Evolutionary conservation across 2,888 invertebrate species (phyloP), one percentile per base, ranked within the genome.

Genomic region (Lacanobia oleracea): DNA sequence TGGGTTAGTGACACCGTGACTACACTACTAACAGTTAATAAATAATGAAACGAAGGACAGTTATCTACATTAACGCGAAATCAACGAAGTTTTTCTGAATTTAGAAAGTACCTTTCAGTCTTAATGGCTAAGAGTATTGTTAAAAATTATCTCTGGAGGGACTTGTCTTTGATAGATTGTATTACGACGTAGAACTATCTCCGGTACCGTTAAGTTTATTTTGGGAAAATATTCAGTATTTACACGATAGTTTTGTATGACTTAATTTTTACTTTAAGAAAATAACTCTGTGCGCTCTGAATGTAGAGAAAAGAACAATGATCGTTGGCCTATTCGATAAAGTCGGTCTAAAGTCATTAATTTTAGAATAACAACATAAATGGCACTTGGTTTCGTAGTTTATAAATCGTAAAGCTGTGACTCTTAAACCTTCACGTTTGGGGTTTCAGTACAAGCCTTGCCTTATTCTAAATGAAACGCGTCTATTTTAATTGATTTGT

Each of bases 71-170:
- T 79, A 83, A 87, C 71, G 85, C 73, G 82, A 87, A 87, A 88
- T 77, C 75, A 88, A 87, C 75, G 64, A 83, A 85, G 87, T 75
- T 85, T 84, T 83, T 87, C 81, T 88, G 86, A 91, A 87, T 92
- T 92, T 90, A 88, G 87, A 89, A 87, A 91, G 90, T 91, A 93
- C 91, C 90, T 89, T 93, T 95, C 94, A 95, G 95, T 95, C 95
- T 95, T 95, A 95, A 91, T 89, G 89, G 92, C 94, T 95, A 95
- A 92, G 89, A 94, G 91, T 94, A 93, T 92, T 93, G 92, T 93
- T 93, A 92, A 91, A 91, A 92, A 92, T 88, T 92, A 91, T 93
- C 82, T 93, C 88, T 95, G 95, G 95, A 95, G 94, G 95, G 95
- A 95, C 87, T 95, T 94, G 89, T 92, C 90, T 90, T 93, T 82